Evolutionary conservation across 2,113 vertebrate genomes (phyloP).

Genomic region (Phalacrocorax brasilianus): DNA sequence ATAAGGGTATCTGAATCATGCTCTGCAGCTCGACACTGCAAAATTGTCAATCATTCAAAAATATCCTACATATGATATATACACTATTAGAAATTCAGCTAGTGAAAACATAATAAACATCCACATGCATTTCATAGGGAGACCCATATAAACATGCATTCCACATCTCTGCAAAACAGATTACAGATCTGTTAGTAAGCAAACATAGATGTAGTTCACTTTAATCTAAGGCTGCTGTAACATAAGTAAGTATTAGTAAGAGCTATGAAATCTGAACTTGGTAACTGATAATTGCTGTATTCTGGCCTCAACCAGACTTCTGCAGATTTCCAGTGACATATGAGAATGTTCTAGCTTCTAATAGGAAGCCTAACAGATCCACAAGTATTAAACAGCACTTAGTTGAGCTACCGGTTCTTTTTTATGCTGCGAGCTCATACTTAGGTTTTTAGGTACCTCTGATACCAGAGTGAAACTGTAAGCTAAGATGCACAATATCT

Average conservation of each 20-base stretch:
- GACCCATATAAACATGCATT: not conserved
- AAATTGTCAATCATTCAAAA: not conserved
- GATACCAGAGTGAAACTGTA: not conserved
- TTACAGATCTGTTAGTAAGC: not conserved
- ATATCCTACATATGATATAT: not conserved
- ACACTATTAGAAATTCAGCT: not conserved
- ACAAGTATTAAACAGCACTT: not conserved
- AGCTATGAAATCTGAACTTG: not conserved
- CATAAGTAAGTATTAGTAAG: not conserved
- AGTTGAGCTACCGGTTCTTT: not conserved
- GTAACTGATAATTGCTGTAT: not conserved
- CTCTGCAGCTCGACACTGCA: not conserved
- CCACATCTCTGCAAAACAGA: not conserved
- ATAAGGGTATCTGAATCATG: not conserved
- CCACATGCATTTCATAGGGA: not conserved
- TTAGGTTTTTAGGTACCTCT: not conserved
- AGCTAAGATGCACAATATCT: not conserved
- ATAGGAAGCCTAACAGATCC: not conserved
- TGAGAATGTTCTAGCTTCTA: not conserved
- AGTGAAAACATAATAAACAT: not conserved
- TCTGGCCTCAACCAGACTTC: not conserved
- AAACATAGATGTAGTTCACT: not conserved
- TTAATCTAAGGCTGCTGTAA: not conserved
- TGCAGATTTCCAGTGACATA: not conserved
- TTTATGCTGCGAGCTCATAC: not conserved